Percentiles rank a stretch among this genome's conserved stretches.
phyloP scores from a whole-genome alignment of 2,797 vertebrate species.

The Pseudotriccus pelzelni region DNA sequence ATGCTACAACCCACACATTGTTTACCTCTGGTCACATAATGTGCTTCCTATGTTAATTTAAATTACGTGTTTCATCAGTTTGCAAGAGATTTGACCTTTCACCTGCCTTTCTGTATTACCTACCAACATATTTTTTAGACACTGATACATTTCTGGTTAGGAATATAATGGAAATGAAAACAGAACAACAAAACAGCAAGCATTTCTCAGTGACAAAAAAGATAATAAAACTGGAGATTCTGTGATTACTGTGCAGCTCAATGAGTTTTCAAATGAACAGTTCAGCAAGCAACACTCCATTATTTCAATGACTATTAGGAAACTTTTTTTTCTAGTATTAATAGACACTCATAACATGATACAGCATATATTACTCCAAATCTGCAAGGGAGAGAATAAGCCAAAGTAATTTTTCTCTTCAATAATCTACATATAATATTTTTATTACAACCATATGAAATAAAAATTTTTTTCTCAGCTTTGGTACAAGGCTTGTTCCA shows the following conservation, averaged over 20 bases:
- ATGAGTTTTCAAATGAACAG: background rate
- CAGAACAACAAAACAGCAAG: background rate
- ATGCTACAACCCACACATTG: background rate
- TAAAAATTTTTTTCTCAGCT: background rate
- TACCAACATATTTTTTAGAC: constrained; percentile 9
- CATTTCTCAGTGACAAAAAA: background rate
- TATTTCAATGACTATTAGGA: background rate
- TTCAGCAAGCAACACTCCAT: background rate
- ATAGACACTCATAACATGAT: background rate
- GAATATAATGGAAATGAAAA: constrained; percentile 32
- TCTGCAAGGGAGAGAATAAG: background rate
- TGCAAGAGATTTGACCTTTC: constrained; percentile 36
- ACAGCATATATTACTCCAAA: background rate
- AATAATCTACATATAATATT: background rate
- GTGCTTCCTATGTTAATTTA: background rate
- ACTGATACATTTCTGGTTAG: constrained; percentile 5
- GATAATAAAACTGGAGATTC: background rate
- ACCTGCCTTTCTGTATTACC: background rate
- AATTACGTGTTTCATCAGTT: background rate
- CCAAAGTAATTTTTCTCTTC: background rate
- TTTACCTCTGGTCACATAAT: background rate
- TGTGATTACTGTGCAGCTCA: background rate
- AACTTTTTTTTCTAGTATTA: background rate
- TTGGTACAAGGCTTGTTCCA: background rate
- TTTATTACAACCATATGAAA: background rate